phyloP scores from a whole-genome alignment of 37 sponge, comb jelly and placozoan genomes.

The Theonella swinhoei region DNA sequence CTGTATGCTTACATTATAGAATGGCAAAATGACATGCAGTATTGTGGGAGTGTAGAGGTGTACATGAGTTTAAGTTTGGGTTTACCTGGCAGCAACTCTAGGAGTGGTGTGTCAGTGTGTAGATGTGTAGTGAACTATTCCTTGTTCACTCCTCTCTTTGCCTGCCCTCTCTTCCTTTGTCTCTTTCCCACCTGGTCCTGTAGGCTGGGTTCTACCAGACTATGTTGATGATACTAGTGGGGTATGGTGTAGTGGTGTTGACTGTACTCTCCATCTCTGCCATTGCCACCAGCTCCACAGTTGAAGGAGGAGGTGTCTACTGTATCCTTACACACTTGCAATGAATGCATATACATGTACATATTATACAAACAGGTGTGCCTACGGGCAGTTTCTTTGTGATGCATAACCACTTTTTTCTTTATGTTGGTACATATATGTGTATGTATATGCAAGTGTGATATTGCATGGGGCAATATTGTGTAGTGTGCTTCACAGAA shows the following conservation, averaged over 20 bases:
- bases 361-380: not conserved
- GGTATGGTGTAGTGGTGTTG: constrained; percentile 84
- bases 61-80: too few species aligned
- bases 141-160: too few species aligned
- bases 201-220: constrained; percentile 90
- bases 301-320: constrained; percentile 98
- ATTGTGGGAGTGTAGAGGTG: too few species aligned
- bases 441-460: too few species aligned
- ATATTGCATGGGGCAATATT: too few species aligned
- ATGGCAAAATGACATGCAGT: too few species aligned
- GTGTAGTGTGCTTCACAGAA: too few species aligned
- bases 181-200: not conserved
- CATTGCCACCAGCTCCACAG: constrained; percentile 97
- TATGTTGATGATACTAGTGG: constrained; percentile 82
- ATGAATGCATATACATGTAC: not conserved
- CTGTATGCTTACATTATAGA: too few species aligned
- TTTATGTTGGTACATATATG: not conserved
- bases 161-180: not conserved
- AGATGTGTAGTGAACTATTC: too few species aligned
- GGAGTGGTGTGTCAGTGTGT: too few species aligned
- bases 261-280: constrained; percentile 96
- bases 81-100: too few species aligned
- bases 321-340: constrained; percentile 75
- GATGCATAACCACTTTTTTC: not conserved
- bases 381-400: too few species aligned